Evolutionary conservation across 92 coral and sea anemone species (phyloP).

Genomic region (Zoanthus solanderi): DNA sequence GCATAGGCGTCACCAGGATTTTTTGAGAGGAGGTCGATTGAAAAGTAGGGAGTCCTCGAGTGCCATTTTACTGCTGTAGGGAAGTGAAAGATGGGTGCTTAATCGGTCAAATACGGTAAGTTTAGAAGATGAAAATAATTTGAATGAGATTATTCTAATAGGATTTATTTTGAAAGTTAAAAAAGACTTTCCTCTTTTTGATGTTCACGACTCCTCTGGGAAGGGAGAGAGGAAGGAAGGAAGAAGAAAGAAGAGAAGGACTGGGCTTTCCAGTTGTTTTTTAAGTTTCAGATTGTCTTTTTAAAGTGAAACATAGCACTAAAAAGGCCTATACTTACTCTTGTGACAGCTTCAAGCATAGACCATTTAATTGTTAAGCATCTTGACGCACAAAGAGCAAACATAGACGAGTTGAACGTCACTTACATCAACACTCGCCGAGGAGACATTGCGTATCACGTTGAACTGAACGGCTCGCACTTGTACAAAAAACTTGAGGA

Average conservation of each 20-base stretch:
- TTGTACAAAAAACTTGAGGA: slow-evolving; percentile 69
- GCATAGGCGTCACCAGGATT: not conserved
- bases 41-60: too few relatives aligned
- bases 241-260: not conserved
- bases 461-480: slow-evolving; percentile 79
- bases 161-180: too few relatives aligned
- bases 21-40: not conserved
- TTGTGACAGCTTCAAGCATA: slow-evolving; percentile 28
- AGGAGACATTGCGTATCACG: slow-evolving; percentile 96
- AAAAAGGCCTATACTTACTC: not conserved
- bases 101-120: too few relatives aligned
- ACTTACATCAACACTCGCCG: slow-evolving; percentile 69
- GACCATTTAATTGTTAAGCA: slow-evolving; percentile 82
- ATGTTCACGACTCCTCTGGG: too few relatives aligned
- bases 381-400: slow-evolving; percentile 88
- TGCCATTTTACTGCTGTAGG: too few relatives aligned
- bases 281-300: too few relatives aligned
- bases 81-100: too few relatives aligned
- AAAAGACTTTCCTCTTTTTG: too few relatives aligned
- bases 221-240: too few relatives aligned
- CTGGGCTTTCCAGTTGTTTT: too few relatives aligned
- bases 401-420: slow-evolving; percentile 78
- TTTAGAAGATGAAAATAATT: too few relatives aligned
- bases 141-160: too few relatives aligned
- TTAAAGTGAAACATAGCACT: not conserved